phyloP scores from a whole-genome alignment of 2,888 invertebrate species.

The Anorthoa munda region DNA sequence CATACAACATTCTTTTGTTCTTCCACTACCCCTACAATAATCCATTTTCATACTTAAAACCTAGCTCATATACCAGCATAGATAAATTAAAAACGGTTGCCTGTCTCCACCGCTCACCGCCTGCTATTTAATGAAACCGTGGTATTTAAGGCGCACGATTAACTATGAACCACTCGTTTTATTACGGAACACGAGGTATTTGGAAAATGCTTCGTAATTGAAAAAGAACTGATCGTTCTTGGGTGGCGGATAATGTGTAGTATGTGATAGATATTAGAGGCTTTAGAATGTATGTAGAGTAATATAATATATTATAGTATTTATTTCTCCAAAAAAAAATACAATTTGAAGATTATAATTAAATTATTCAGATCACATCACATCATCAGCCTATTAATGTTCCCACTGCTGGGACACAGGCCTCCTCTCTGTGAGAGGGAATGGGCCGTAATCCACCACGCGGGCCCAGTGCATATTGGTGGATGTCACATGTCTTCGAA shows the following conservation, averaged over 20 bases:
- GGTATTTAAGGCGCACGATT: constrained; percentile 44
- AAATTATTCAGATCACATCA: no score
- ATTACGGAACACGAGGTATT: constrained; percentile 46
- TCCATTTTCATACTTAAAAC: background rate
- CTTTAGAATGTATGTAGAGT: no score
- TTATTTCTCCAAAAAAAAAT: no score
- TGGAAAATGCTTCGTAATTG: constrained; percentile 44
- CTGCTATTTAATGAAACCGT: constrained; percentile 55
- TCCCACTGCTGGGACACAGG: no score
- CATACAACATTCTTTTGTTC: no score
- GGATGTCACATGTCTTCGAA: no score
- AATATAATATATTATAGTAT: no score
- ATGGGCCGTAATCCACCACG: no score
- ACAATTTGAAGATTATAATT: no score
- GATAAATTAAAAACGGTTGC: constrained; percentile 28
- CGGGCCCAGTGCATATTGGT: no score
- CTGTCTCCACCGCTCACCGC: constrained; percentile 26
- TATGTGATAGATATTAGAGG: background rate
- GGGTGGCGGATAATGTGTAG: background rate
- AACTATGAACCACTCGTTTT: constrained; percentile 49
- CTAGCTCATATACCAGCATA: background rate
- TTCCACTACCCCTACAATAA: background rate
- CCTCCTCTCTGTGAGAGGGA: no score
- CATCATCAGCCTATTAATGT: no score
- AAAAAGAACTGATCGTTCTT: constrained; percentile 36